Base-by-base conservation (phyloP, 1,140 invertebrate genomes). In the Drosophila mojavensis region DNA sequence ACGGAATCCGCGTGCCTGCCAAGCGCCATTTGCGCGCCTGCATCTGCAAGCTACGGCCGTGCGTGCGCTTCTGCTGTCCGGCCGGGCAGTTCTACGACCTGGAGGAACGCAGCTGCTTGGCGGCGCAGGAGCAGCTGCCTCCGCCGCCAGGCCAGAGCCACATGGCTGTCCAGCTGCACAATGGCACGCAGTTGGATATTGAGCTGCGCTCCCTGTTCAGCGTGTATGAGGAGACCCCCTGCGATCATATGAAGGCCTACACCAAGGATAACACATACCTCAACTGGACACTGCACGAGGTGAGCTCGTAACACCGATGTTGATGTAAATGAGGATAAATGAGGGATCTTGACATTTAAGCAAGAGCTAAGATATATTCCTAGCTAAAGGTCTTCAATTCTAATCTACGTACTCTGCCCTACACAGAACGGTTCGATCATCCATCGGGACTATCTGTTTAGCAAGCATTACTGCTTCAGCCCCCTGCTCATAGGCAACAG, bases 401-500 rank as follows among this genome's bases (percentile, higher is more conserved):
- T 17, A 17, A 17, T 17, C 17, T 17, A 9, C 33, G 2, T 6
- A 9, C 17, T 47, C n/a, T 47, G 6, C 43, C 5, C 15, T 6
- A 17, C 11, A 9, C 43, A 91, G 86, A 90, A 91, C 41, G 90
- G 90, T n/a, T 82, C 83, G 0, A 69, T 91, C 15, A 75, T 54
- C 9, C 63, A 89, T 61, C 67, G 74, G 10, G 75, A 78, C 0
- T 70, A 75, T 26, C 48, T 78, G 4, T 90, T 91, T 28, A 73
- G 83, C 54, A 91, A 88, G 41, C 86, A 91, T 45, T 91, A 91
- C 4, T 91, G 90, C 51, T 91, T 72, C 54, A 79, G 80, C 0
- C 78, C 83, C 0, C 9, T 77, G 5, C 56, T 68, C 4, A 15
- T 51, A 4, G 24, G 6, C 13, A 68, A 70, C 30, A 20, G 26